Evolutionary conservation across 2,113 vertebrate genomes (phyloP).

Genomic region (Chaetodon auriga): DNA sequence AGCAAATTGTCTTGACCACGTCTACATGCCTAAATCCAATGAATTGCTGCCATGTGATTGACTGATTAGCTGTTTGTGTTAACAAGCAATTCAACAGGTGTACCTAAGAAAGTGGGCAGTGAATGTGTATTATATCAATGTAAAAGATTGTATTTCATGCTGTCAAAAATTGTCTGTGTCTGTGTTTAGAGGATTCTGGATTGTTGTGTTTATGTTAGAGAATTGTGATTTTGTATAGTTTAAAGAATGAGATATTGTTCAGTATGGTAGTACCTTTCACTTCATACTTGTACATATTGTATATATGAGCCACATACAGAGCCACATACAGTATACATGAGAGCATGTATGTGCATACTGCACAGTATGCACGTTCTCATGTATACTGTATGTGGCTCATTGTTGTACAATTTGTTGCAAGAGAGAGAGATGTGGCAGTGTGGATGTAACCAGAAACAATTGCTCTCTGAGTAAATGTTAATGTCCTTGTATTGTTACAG

Average conservation of each 20-base stretch:
- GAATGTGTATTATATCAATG: no score
- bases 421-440: neutral
- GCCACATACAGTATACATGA: no score
- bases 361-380: neutral
- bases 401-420: neutral
- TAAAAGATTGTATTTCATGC: no score
- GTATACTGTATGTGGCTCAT: neutral
- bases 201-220: neutral
- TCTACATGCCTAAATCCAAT: no score
- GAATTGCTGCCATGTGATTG: no score
- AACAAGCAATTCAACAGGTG: no score
- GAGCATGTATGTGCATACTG: no score
- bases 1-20: no score
- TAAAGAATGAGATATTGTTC: neutral
- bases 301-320: no score
- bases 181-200: neutral
- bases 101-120: no score
- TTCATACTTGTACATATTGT: neutral
- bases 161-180: no score
- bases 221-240: neutral
- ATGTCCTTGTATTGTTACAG: constrained; percentile 74
- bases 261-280: neutral
- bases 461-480: neutral
- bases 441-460: neutral
- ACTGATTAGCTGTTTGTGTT: no score